phyloP scores from a whole-genome alignment of 1,140 invertebrate species.

The Bilobella aurantiaca region DNA sequence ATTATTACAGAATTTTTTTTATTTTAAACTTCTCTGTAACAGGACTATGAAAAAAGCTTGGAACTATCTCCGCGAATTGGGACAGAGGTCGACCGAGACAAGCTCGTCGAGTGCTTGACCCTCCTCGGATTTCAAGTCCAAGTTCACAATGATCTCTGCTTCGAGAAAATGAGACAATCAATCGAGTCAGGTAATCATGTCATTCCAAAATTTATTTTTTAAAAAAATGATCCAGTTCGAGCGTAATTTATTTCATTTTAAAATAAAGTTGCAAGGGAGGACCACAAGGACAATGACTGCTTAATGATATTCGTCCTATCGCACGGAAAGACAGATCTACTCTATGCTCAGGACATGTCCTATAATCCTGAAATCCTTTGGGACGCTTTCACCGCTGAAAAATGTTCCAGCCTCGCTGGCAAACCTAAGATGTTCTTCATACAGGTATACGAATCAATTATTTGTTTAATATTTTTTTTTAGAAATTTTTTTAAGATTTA shows the following conservation, averaged over 20 bases:
- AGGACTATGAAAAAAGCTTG: conserved; percentile 37
- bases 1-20: conserved; percentile 15
- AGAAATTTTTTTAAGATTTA: not conserved
- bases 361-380: conserved; percentile 74
- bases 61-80: conserved; percentile 36
- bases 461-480: not conserved
- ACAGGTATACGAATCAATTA: conserved; percentile 46
- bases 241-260: conserved; percentile 23
- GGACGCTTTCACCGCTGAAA: conserved; percentile 72
- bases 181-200: conserved; percentile 18
- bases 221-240: not conserved
- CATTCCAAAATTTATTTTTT: not conserved
- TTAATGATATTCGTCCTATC: conserved; percentile 68
- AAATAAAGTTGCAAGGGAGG: conserved; percentile 50
- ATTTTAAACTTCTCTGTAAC: not conserved
- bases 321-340: conserved; percentile 75
- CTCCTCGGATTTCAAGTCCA: conserved; percentile 64
- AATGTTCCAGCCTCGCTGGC: conserved; percentile 74
- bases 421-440: conserved; percentile 90
- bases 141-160: conserved; percentile 52
- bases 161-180: conserved; percentile 12
- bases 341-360: conserved; percentile 74
- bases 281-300: conserved; percentile 69
- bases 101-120: conserved; percentile 52
- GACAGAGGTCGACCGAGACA: conserved; percentile 45